These are phyloP conservation scores for Halichoerus grypus DNA, from an alignment of 2,113 vertebrate species.

Conservation along the genomic window DNA sequence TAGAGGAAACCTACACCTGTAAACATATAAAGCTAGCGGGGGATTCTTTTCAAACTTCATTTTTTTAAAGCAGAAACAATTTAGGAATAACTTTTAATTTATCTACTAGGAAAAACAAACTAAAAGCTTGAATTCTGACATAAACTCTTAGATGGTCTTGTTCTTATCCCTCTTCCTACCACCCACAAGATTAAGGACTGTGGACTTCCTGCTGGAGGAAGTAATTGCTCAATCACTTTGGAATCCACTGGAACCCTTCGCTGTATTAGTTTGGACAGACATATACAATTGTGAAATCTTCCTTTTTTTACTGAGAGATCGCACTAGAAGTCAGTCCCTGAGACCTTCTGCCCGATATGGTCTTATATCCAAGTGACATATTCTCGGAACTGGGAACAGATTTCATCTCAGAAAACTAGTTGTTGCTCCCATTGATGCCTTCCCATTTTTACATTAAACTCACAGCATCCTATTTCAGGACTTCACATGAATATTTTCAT, in stretches of 20 bases:
- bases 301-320: background rate
- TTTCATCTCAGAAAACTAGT: background rate
- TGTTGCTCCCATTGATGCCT: background rate
- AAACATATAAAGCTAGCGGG: background rate
- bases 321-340: background rate
- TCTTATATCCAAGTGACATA: background rate
- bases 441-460: constrained; percentile 45
- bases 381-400: background rate
- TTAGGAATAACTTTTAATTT: background rate
- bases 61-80: constrained; percentile 29
- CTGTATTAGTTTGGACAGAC: background rate
- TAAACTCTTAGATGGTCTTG: constrained; percentile 18
- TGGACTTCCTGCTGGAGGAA: constrained; percentile 61
- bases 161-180: constrained; percentile 25
- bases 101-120: constrained; percentile 16
- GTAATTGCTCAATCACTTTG: constrained; percentile 61
- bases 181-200: constrained; percentile 37
- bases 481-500: constrained; percentile 37
- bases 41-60: constrained; percentile 9
- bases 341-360: background rate
- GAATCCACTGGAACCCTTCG: constrained; percentile 14
- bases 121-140: constrained; percentile 2
- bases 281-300: background rate
- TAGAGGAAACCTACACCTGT: background rate
- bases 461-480: constrained; percentile 13